These are phyloP conservation scores for Siphamia tubifer DNA, from an alignment of 2,113 vertebrate genomes.

Conservation along the genomic window DNA sequence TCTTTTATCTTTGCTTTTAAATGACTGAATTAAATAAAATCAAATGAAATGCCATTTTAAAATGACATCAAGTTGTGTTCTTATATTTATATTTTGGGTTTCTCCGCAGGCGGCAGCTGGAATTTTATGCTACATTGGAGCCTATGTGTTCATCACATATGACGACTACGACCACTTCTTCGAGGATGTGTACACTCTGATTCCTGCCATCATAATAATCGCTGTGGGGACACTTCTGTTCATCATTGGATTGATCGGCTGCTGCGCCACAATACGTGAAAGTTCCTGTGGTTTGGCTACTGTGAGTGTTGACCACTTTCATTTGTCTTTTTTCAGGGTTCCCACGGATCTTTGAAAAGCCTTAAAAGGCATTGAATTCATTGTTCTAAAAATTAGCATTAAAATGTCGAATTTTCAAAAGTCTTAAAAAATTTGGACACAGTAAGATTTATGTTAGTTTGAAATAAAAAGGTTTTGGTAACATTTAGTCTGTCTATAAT, in stretches of 20 bases:
- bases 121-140: slow-evolving; percentile 97
- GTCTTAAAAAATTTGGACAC: too few relatives aligned
- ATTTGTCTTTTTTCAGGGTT: neutral
- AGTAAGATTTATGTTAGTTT: too few relatives aligned
- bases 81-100: neutral
- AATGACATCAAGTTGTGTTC: neutral
- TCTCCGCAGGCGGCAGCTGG: slow-evolving; percentile 89
- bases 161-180: slow-evolving; percentile 99
- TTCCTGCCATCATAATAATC: slow-evolving; percentile 93
- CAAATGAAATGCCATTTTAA: too few relatives aligned
- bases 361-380: too few relatives aligned
- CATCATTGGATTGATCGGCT: slow-evolving; percentile 94
- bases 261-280: slow-evolving; percentile 95
- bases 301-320: slow-evolving; percentile 73
- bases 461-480: too few relatives aligned
- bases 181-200: slow-evolving; percentile 93
- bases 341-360: too few relatives aligned
- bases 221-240: slow-evolving; percentile 94
- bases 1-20: too few relatives aligned
- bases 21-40: too few relatives aligned
- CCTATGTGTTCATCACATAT: slow-evolving; percentile 98
- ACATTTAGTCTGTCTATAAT: too few relatives aligned
- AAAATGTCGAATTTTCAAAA: too few relatives aligned
- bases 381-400: too few relatives aligned
- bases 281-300: slow-evolving; percentile 94